These are phyloP conservation scores for Trematocara unimaculatum DNA, from an alignment of 2,113 vertebrate species.

Conservation along the genomic window DNA sequence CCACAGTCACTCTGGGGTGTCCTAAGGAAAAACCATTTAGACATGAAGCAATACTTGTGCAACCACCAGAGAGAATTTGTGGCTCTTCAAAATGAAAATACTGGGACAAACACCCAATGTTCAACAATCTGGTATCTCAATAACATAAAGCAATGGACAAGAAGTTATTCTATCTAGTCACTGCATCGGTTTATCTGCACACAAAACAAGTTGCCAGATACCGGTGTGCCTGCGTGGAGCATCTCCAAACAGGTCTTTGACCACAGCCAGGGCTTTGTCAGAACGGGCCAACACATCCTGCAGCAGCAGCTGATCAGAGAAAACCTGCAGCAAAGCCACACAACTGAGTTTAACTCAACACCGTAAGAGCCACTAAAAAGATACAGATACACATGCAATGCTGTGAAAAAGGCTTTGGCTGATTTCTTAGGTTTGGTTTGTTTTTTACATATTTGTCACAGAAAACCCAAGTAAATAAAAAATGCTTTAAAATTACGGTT, in stretches of 20 bases:
- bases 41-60: not conserved
- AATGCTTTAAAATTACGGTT: not conserved
- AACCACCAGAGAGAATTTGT: not conserved
- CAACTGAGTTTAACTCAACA: not conserved
- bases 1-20: slow-evolving; percentile 86
- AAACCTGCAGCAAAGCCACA: slow-evolving; percentile 73
- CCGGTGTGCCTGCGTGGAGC: slow-evolving; percentile 82
- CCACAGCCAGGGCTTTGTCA: slow-evolving; percentile 79
- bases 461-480: not conserved
- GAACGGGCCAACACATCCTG: slow-evolving; percentile 82
- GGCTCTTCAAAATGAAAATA: not conserved
- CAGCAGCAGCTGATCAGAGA: slow-evolving; percentile 83
- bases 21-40: slow-evolving; percentile 67
- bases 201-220: slow-evolving; percentile 21
- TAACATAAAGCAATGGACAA: not conserved
- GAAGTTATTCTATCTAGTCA: not conserved
- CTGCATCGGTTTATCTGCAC: not conserved
- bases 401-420: not conserved
- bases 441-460: not conserved
- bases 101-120: not conserved
- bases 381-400: not conserved
- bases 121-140: not conserved
- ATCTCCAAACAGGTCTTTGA: slow-evolving; percentile 81
- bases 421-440: not conserved
- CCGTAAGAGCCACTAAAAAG: no score